Evolutionary conservation across 2,113 vertebrate species (phyloP).

Genomic region (Ptyas mucosa): DNA sequence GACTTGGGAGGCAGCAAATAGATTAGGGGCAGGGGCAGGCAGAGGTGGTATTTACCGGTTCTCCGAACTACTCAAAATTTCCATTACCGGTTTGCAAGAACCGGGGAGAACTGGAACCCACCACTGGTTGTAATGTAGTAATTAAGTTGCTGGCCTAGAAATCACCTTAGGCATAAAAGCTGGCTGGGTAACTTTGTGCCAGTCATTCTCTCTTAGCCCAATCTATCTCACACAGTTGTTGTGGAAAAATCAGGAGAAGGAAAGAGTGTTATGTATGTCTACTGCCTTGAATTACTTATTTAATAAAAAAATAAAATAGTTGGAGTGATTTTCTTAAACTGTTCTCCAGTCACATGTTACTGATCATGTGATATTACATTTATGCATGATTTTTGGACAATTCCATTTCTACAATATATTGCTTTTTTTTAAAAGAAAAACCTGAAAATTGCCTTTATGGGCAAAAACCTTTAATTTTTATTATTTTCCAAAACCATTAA

Average conservation of each 20-base stretch:
- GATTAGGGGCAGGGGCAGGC: no score
- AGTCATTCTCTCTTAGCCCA: not conserved
- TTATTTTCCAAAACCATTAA: not conserved
- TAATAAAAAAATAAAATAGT: not conserved
- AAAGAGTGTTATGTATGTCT: not conserved
- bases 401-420: not conserved
- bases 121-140: not conserved
- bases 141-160: not conserved
- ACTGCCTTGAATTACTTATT: not conserved
- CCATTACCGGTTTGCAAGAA: no score
- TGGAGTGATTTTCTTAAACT: not conserved
- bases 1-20: no score
- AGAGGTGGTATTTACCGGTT: no score
- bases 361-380: not conserved
- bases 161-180: not conserved
- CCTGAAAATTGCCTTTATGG: not conserved
- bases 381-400: not conserved
- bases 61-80: no score
- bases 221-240: not conserved
- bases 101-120: no score
- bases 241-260: not conserved
- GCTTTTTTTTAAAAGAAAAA: not conserved
- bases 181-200: not conserved
- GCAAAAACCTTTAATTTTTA: not conserved
- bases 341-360: not conserved